These are phyloP conservation scores for Macrotus californicus DNA, from an alignment of 2,113 vertebrate species.

Conservation along the genomic window DNA sequence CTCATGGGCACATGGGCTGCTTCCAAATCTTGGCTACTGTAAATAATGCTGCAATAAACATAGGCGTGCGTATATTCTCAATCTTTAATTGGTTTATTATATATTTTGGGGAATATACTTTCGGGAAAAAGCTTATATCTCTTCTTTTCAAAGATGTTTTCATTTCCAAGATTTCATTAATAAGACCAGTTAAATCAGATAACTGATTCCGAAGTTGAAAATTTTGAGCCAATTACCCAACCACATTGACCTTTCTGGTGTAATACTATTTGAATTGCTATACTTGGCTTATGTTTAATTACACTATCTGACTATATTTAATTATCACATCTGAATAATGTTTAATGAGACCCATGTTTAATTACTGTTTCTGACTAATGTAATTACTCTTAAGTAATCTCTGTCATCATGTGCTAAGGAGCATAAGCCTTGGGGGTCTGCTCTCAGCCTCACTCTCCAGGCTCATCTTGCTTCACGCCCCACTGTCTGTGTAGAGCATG, in stretches of 20 bases:
- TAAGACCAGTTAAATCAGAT: slow-evolving; percentile 41
- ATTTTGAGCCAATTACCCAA: slow-evolving; percentile 46
- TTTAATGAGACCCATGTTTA: slow-evolving; percentile 67
- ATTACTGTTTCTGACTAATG: slow-evolving; percentile 60
- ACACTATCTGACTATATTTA: slow-evolving; percentile 45
- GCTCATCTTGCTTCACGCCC: neutral
- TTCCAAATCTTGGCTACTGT: too few species aligned
- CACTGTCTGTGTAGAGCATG: neutral
- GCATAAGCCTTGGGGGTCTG: neutral
- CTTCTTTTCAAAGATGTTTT: neutral
- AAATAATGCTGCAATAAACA: too few species aligned
- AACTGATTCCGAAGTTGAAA: slow-evolving; percentile 52
- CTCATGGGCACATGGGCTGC: too few species aligned
- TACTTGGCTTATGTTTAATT: slow-evolving; percentile 61
- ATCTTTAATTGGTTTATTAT: neutral
- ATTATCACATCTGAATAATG: slow-evolving; percentile 60
- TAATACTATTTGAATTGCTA: slow-evolving; percentile 28
- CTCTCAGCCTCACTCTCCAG: neutral
- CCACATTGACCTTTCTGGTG: slow-evolving; percentile 60
- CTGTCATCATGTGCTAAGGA: slow-evolving; percentile 39
- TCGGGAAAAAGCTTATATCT: neutral
- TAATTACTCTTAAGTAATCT: slow-evolving; percentile 58
- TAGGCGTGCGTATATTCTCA: too few species aligned
- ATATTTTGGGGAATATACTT: neutral
- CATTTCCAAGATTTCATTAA: slow-evolving; percentile 24